Evolutionary conservation across 2,797 vertebrate genomes (phyloP).

Genomic region (Anniella stebbinsi): DNA sequence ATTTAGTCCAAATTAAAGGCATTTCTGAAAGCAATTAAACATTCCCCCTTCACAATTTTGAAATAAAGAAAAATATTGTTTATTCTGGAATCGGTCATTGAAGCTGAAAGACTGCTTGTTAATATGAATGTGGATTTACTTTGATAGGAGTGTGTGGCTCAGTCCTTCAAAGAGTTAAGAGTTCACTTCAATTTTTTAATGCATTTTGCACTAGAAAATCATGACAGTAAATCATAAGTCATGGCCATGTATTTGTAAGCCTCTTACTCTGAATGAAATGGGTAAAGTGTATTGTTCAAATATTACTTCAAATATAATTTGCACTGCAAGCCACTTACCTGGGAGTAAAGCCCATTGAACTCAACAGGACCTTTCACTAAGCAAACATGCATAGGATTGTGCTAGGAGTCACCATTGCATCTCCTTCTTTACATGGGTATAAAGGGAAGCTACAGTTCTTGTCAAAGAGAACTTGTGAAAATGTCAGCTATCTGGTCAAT

Average conservation of each 20-base stretch:
- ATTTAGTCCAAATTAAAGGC: neutral
- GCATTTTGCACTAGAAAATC: neutral
- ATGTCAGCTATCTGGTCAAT: neutral
- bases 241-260: neutral
- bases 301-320: neutral
- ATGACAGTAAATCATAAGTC: neutral
- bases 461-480: neutral
- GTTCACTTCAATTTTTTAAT: neutral
- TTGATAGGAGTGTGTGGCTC: neutral
- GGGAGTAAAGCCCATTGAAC: too few relatives aligned
- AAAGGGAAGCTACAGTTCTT: neutral
- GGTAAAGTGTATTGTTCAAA: neutral
- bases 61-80: too few relatives aligned
- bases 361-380: too few relatives aligned
- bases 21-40: neutral
- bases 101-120: neutral
- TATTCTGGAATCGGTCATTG: neutral
- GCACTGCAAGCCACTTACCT: neutral
- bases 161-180: neutral
- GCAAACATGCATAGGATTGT: too few relatives aligned
- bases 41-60: neutral
- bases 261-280: neutral
- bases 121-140: neutral
- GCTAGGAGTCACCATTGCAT: neutral
- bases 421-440: neutral